phyloP scores from a whole-genome alignment of 2,797 vertebrate genomes.

The Poecilia picta region DNA sequence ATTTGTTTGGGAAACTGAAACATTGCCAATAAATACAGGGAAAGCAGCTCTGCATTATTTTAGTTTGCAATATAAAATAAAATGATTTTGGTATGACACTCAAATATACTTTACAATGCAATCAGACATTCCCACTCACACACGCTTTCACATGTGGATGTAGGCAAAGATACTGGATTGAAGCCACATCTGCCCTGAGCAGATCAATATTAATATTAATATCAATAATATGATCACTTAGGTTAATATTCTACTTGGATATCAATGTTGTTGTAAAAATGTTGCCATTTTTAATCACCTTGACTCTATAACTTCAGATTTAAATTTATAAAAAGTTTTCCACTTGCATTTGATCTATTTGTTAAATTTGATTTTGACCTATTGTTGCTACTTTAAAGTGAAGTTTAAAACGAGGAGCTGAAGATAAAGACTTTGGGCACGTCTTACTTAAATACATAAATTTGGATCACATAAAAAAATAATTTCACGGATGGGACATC shows the following conservation, averaged over 20 bases:
- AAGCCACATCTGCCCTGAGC: too few relatives aligned
- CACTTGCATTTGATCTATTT: background rate
- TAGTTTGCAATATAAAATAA: background rate
- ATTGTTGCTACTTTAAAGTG: background rate
- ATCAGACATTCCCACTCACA: too few relatives aligned
- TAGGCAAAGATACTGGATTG: too few relatives aligned
- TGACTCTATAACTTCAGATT: background rate
- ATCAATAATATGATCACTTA: background rate
- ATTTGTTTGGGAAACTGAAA: background rate
- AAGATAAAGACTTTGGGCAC: background rate
- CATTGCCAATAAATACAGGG: background rate
- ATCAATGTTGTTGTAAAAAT: background rate
- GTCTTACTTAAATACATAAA: background rate
- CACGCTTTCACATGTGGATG: too few relatives aligned
- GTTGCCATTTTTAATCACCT: background rate
- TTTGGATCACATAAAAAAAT: background rate
- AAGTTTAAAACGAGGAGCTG: background rate
- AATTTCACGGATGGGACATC: background rate
- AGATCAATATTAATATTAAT: too few relatives aligned
- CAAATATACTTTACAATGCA: too few relatives aligned
- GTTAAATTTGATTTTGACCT: background rate
- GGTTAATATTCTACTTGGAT: background rate
- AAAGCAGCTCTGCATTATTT: background rate
- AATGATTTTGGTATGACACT: too few relatives aligned
- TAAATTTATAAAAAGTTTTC: background rate